phyloP scores from a whole-genome alignment of 2,888 invertebrate genomes.

The Argyra leucocephala region DNA sequence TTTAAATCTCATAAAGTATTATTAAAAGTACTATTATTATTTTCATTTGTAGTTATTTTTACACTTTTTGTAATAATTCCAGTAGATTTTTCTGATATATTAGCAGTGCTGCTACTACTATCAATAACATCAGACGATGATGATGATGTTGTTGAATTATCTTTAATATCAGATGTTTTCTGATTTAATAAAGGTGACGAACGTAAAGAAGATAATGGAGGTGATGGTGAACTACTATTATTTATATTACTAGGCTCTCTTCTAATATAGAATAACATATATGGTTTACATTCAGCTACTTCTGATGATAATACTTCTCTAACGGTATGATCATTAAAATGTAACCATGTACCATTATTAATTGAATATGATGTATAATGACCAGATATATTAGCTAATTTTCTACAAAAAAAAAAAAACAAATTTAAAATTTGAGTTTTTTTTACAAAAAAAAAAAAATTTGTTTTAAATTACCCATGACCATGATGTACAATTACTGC shows the following conservation, averaged over 20 bases:
- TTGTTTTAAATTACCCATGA: constrained; percentile 34
- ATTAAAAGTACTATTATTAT: constrained; percentile 3
- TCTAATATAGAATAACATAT: constrained; percentile 75
- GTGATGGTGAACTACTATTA: constrained; percentile 9
- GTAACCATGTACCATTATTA: constrained; percentile 72
- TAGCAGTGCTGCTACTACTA: neutral
- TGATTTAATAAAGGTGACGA: constrained; percentile 21
- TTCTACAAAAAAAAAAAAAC: constrained; percentile 13
- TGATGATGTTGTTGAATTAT: constrained; percentile 12
- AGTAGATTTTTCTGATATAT: too few relatives aligned
- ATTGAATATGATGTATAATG: constrained; percentile 78
- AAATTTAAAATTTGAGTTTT: neutral
- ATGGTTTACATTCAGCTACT: constrained; percentile 70
- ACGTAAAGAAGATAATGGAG: neutral
- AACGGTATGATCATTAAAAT: constrained; percentile 80
- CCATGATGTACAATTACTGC: constrained; percentile 76
- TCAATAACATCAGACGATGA: neutral
- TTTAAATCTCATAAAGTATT: constrained; percentile 18
- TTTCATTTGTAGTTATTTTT: neutral
- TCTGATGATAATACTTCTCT: constrained; percentile 50
- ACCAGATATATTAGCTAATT: constrained; percentile 65
- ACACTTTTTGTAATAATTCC: neutral
- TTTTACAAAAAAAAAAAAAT: neutral
- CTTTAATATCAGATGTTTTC: constrained; percentile 24
- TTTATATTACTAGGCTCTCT: constrained; percentile 44